Conservation (phyloP, 2,888 invertebrate species). For the Molanna angustata region DNA sequence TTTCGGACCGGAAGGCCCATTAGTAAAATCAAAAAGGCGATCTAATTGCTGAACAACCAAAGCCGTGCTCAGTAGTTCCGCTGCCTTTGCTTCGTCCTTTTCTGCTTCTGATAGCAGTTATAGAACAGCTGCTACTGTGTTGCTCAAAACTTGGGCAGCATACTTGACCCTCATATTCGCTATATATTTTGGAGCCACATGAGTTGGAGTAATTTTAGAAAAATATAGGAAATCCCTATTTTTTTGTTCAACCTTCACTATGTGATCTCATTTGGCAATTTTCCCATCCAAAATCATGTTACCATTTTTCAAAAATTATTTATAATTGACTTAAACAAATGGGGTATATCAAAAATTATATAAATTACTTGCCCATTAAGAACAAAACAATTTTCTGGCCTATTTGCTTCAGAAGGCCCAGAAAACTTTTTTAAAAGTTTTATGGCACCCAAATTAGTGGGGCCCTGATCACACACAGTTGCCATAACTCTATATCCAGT, state of each 20-base stretch:
- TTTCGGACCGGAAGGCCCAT: background rate
- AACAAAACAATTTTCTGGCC: too few relatives aligned
- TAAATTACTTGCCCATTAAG: too few relatives aligned
- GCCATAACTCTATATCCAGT: too few relatives aligned
- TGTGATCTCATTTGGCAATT: background rate
- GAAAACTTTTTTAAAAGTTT: too few relatives aligned
- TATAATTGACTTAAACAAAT: too few relatives aligned
- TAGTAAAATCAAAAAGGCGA: background rate
- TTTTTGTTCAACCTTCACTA: background rate
- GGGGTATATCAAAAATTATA: too few relatives aligned
- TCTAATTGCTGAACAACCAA: background rate
- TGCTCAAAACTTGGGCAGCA: constrained; percentile 6
- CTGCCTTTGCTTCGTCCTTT: constrained; percentile 1
- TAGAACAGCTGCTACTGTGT: background rate
- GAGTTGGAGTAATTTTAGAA: background rate
- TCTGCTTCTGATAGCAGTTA: constrained; percentile 1
- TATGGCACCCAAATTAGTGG: too few relatives aligned
- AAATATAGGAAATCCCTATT: constrained; percentile 1
- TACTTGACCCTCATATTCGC: constrained; percentile 1
- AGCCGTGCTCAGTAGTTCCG: background rate
- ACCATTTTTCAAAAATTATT: background rate
- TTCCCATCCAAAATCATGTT: background rate
- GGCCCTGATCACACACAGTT: too few relatives aligned
- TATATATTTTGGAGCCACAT: background rate
- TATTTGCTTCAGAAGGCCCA: too few relatives aligned